These are phyloP conservation scores for Athalia circularis DNA, from an alignment of 2,888 invertebrate genomes.

Conservation along the genomic window DNA sequence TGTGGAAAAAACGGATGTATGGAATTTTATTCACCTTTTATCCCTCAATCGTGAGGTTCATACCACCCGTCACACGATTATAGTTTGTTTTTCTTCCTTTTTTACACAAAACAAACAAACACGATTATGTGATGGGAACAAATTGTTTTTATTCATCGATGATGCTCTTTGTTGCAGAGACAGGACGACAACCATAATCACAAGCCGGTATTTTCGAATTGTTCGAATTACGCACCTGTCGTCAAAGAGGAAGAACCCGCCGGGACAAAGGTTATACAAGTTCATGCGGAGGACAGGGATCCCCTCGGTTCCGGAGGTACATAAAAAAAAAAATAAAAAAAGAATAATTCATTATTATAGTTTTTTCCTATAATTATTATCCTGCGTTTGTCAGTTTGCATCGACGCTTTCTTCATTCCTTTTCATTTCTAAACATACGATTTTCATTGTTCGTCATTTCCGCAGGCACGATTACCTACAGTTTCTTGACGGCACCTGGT, in stretches of 20 bases:
- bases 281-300: slow-evolving; percentile 84
- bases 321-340: background rate
- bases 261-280: slow-evolving; percentile 86
- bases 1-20: no score
- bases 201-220: slow-evolving; percentile 91
- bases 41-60: no score
- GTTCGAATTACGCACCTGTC: slow-evolving; percentile 86
- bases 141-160: no score
- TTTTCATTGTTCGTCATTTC: slow-evolving; percentile 1
- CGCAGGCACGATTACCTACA: slow-evolving; percentile 85
- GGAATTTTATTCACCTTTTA: no score
- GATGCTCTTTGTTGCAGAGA: slow-evolving; percentile 48
- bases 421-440: background rate
- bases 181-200: slow-evolving; percentile 80
- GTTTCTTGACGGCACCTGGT: slow-evolving; percentile 85
- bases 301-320: slow-evolving; percentile 83
- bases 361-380: slow-evolving; percentile 4
- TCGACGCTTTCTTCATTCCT: no score
- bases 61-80: no score
- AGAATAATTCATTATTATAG: background rate
- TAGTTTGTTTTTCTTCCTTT: background rate
- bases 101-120: background rate
- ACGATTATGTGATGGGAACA: background rate
- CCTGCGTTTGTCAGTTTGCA: background rate
- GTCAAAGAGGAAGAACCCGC: slow-evolving; percentile 87